Percentiles rank a stretch among this genome's conserved stretches.
Conservation (phyloP, 2,113 vertebrate species). For the Gambusia affinis region DNA sequence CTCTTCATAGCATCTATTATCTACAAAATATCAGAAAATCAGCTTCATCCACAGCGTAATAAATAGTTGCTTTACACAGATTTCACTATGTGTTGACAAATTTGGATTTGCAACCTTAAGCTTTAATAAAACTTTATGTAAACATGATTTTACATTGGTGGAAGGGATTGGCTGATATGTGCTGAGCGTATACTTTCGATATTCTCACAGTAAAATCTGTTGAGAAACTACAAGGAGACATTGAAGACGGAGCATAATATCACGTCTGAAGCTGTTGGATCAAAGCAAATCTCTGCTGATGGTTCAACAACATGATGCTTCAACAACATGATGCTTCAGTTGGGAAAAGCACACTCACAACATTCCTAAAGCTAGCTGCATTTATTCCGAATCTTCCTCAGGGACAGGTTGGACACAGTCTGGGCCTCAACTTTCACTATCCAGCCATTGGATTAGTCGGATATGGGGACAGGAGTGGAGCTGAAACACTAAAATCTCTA, state of each 20-base stretch:
- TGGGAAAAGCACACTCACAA: neutral
- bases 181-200: neutral
- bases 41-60: neutral
- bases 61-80: neutral
- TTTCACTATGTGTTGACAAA: neutral
- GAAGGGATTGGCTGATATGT: neutral
- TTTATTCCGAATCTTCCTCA: neutral
- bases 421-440: conserved; percentile 9
- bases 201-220: neutral
- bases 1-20: neutral
- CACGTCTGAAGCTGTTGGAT: neutral
- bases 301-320: neutral
- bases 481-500: conserved; percentile 31
- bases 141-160: neutral
- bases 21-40: neutral
- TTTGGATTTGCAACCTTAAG: neutral
- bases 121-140: neutral
- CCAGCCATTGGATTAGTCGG: conserved; percentile 1
- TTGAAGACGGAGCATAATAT: neutral
- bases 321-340: neutral
- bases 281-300: neutral
- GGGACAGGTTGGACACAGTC: neutral
- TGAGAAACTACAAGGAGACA: neutral
- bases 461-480: neutral
- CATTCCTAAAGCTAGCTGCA: neutral